Base-by-base conservation (phyloP, 2,888 invertebrate genomes). In the Drosophila greeni region DNA sequence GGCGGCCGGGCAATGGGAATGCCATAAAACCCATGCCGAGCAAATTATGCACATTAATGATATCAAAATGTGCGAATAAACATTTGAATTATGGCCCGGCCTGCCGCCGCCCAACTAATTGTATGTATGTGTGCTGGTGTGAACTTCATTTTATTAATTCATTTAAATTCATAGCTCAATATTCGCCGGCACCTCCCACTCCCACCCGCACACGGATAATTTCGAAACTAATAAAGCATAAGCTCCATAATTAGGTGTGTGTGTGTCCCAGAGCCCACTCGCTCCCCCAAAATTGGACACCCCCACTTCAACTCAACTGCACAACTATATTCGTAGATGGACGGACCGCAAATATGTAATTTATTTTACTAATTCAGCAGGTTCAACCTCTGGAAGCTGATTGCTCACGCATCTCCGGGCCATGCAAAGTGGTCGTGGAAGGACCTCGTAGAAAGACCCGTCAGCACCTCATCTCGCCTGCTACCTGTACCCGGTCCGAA, bases 291-390 rank as follows among this genome's bases (percentile, higher is more conserved):
- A 45, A 26, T n/a, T 26, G 51, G 39, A 47, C 55, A 42, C 55
- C 51, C 42, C 33, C 53, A 26, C 16, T 16, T 0, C n/a, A 2
- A 5, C 11, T 36, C 29, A 51, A 39, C 18, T 45, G 14, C 43
- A 47, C 24, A 31, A 29, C 37, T 34, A 31, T 34, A 31, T 31
- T 29, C 16, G 47, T 59, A 49, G 48, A 26, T 55, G 36, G 34
- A 34, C 36, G 24, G 55, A 43, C 62, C 62, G 60, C 65, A 74
- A 70, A 69, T 76, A 71, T 73, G 73, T 77, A 75, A 84, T 82
- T 76, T 84, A 75, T 76, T 82, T 82, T 82, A 79, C 83, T 82
- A 80, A 82, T 84, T 82, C 68, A 82, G 52, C 77, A 75, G 62
- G 69, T 73, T 82, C 67, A 83, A 80, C 83, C 83, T 82, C 71